Base-by-base conservation (phyloP, 2,797 vertebrate genomes). In the Xerus rutilus region DNA sequence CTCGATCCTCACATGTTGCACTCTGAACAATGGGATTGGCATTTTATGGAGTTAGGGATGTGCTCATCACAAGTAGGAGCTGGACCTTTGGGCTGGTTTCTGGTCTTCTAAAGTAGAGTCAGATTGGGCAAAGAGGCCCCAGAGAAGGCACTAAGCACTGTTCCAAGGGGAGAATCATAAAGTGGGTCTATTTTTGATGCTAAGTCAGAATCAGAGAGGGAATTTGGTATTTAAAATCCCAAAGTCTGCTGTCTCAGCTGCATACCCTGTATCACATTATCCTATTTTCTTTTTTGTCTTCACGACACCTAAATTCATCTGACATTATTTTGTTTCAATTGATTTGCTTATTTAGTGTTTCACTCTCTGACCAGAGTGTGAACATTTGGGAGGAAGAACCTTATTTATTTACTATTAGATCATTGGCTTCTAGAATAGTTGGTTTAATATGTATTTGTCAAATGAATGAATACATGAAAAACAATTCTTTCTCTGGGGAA, bases 401-500 rank as follows among this genome's bases (percentile, higher is more conserved):
- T 52, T 86, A 25, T 43, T 25, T 88, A 12, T 77, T 88, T 88
- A 57, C 30, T 91, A 11, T 77, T 81, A 45, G 49, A 11, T 85
- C 45, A 74, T 94, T 49, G 76, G 39, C 25, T 86, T 93, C 89
- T 78, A 21, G 67, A 82, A 77, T 21, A 73, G 20, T 70, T 92
- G 87, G 59, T 72, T 93, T 77, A 64, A 32, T 78, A 87, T 85
- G 20, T 82, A 73, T 82, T 96, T 81, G 4, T 87, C 52, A 95
- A 84, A 79, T 70, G 47, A 90, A 65, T 47, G 39, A 39, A 74
- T 32, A 84, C 30, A 79, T 79, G 45, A 89, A 79, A 96, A 72
- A 45, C 2, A 59, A 13, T 45, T 49, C 21, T 91, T 95, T 77
- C 77, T 95, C 30, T 54, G 65, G 35, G 30, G 49, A 62, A 85